Evolutionary conservation across 2,113 vertebrate species (phyloP), one percentile per base, ranked within the genome.

Genomic region (Benitochromis conjunctus): DNA sequence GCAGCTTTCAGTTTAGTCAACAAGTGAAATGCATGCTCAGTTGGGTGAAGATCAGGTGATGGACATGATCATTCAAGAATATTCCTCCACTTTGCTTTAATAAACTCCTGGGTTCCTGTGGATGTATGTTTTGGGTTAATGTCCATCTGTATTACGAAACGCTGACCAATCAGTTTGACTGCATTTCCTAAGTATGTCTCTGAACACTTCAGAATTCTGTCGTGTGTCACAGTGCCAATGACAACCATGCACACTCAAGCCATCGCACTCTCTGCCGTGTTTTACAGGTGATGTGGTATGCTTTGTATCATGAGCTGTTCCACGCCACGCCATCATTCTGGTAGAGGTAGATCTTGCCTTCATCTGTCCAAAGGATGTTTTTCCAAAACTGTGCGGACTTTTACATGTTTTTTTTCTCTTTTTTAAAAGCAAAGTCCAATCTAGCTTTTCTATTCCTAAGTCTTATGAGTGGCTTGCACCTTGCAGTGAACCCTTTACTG

Each of bases 141-240:
- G n/a, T n/a, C n/a, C n/a, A n/a, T n/a, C n/a, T n/a, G n/a, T n/a
- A n/a, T n/a, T n/a, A n/a, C n/a, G n/a, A n/a, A n/a, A n/a, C n/a
- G n/a, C n/a, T n/a, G n/a, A n/a, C n/a, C n/a, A n/a, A n/a, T n/a
- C n/a, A n/a, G n/a, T n/a, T n/a, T n/a, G n/a, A n/a, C n/a, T n/a
- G n/a, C n/a, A n/a, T n/a, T n/a, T n/a, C n/a, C n/a, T n/a, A n/a
- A 5, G 29, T 29, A 29, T 29, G 29, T 29, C 29, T 29, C 29
- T 29, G 29, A 29, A 29, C 29, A 5, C 57, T 14, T 60, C 26
- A 60, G 14, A 53, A 60, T 60, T 60, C 57, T 60, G 57, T 43
- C 11, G 43, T 46, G 43, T n/a, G 31, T 12, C 31, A 13, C 29
- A 62, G 0, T 11, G 9, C 58, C 58, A 19, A 29, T 0, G 8